Evolutionary conservation across 2,113 vertebrate species (phyloP), one percentile per base, ranked within the genome.

Genomic region (Trochalopteron elliotii): DNA sequence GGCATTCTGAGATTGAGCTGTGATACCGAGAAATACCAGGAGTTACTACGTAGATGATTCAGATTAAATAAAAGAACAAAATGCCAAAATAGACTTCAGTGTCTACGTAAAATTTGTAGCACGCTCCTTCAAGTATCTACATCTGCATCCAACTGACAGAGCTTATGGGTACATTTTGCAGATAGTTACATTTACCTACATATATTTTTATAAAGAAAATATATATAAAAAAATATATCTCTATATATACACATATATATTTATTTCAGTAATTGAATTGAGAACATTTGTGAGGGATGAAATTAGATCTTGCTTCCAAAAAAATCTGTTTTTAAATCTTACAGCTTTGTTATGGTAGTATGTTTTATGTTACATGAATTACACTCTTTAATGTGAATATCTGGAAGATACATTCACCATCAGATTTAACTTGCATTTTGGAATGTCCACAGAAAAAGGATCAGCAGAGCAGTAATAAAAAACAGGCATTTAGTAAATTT

Each of bases 341-440:
- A n/a, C 8, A 64, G 81, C 90, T 94, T 94, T 97, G 93, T 94
- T 94, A 93, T 95, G 80, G 86, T 95, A 91, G 91, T 87, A 55
- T 92, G 90, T 93, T 96, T 97, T 97, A 90, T 90, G 90, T 96
- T 94, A 92, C 78, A 77, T 83, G 86, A 96, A 95, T 95, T 94
- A 91, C 22, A 3, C 89, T 89, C 85, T 95, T 95, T 93, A 96
- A 95, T 82, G 94, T 87, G 93, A 93, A 9, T 96, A 95, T 95
- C 96, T 96, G 96, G 92, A 96, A 96, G 96, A 97, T 96, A 75
- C 96, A 96, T 93, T 95, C 87, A 69, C 91, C 84, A 19, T 87
- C 0, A 2, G 82, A 85, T 92, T 95, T 89, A 96, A 85, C 91
- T 96, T 94, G 76, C 68, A 22, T 94, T 93, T 95, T 95, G 93